Evolutionary conservation across 92 coral and sea anemone genomes (phyloP).

Genomic region (Parazoanthus darwini): DNA sequence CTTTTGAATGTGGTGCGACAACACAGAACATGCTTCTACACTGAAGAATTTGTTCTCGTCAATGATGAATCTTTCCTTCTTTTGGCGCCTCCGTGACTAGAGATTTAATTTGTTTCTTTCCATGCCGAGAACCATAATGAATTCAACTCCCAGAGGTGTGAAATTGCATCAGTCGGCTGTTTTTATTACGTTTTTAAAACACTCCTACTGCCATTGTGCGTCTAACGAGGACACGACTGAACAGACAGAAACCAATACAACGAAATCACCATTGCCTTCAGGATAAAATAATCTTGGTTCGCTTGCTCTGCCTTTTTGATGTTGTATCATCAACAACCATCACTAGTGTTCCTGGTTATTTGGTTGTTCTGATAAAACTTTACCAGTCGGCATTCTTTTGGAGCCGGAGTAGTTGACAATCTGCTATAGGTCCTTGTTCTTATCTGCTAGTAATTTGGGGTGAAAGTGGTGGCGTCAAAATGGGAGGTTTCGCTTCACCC

Average conservation of each 20-base stretch:
- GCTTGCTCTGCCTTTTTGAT: conserved; percentile 1
- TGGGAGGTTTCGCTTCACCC: conserved; percentile 29
- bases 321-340: conserved; percentile 6
- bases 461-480: conserved; percentile 20
- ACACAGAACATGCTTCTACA: background rate
- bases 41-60: background rate
- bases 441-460: conserved; percentile 21
- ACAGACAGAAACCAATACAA: background rate
- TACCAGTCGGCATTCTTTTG: conserved; percentile 29
- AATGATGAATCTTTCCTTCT: background rate
- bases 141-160: conserved; percentile 25
- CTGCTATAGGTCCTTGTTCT: conserved; percentile 1
- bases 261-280: background rate
- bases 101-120: background rate
- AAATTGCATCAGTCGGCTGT: conserved; percentile 6
- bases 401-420: conserved; percentile 12
- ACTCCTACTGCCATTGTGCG: conserved; percentile 3
- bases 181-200: background rate
- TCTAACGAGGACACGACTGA: conserved; percentile 13
- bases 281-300: background rate
- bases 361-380: conserved; percentile 1
- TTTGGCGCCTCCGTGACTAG: conserved; percentile 26
- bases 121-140: conserved; percentile 15
- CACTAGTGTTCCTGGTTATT: conserved; percentile 12
- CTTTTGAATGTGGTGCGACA: background rate